phyloP scores from a whole-genome alignment of 2,113 vertebrate genomes.

The Scatophagus argus region DNA sequence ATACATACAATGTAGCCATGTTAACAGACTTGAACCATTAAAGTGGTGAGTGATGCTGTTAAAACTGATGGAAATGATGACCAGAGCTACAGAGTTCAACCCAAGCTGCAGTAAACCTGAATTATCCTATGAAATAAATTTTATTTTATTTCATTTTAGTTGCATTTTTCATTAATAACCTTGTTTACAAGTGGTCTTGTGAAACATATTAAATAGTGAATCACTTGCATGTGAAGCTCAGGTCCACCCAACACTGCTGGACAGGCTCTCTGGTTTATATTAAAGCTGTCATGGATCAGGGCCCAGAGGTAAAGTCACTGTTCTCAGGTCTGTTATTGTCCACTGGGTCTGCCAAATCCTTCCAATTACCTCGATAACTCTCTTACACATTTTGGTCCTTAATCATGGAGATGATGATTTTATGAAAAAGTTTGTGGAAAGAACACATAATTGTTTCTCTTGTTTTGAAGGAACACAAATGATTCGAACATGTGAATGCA shows the following conservation, averaged over 20 bases:
- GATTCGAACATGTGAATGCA: constrained; percentile 39
- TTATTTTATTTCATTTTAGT: neutral
- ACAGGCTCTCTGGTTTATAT: constrained; percentile 10
- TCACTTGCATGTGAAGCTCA: constrained; percentile 20
- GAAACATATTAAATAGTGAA: constrained; percentile 34
- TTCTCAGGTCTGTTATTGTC: constrained; percentile 42
- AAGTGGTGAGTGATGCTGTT: neutral
- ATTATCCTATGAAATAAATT: neutral
- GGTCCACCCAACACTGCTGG: constrained; percentile 29
- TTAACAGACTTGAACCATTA: neutral
- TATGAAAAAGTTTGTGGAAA: constrained; percentile 38
- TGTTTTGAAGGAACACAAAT: constrained; percentile 7
- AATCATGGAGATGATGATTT: constrained; percentile 21
- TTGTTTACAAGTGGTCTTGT: neutral
- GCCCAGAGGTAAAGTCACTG: constrained; percentile 3
- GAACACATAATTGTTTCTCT: constrained; percentile 37
- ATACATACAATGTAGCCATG: neutral
- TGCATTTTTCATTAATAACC: constrained; percentile 1
- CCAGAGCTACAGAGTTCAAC: neutral
- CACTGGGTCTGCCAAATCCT: constrained; percentile 42
- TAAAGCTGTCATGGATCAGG: constrained; percentile 16
- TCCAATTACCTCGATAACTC: constrained; percentile 32
- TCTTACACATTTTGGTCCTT: constrained; percentile 34
- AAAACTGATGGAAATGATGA: neutral
- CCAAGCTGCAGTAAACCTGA: neutral